Evolutionary conservation across 1,140 invertebrate genomes (phyloP).

Genomic region (Brachionus paranguensis): DNA sequence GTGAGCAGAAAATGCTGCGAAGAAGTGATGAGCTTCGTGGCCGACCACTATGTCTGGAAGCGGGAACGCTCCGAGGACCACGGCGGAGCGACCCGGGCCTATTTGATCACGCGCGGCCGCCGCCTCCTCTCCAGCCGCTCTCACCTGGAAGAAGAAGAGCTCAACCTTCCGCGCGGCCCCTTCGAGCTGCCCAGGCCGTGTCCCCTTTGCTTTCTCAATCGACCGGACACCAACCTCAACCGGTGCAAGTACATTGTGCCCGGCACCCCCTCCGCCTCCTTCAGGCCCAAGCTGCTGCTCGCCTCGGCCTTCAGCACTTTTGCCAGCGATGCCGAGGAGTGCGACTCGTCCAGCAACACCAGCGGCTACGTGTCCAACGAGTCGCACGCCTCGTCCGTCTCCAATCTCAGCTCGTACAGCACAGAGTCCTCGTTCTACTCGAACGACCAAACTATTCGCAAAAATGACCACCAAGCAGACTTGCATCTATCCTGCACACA

Average conservation of each 20-base stretch:
- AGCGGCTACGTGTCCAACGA: background rate
- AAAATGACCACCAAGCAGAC: background rate
- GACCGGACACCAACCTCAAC: background rate
- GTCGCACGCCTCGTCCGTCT: background rate
- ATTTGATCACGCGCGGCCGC: constrained; percentile 42
- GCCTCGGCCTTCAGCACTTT: background rate
- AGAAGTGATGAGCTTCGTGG: constrained; percentile 55
- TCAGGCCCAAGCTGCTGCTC: background rate
- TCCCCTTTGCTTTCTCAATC: constrained; percentile 8
- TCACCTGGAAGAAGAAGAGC: constrained; percentile 47
- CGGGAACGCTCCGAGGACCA: constrained; percentile 49
- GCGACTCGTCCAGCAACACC: background rate
- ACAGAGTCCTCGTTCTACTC: background rate
- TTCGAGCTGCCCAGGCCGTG: constrained; percentile 32
- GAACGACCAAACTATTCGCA: background rate
- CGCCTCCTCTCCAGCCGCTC: constrained; percentile 41
- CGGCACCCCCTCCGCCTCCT: background rate
- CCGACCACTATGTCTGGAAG: constrained; percentile 48
- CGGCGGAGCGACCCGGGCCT: constrained; percentile 50
- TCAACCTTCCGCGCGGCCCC: constrained; percentile 43
- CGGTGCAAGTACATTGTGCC: background rate
- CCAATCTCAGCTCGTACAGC: background rate
- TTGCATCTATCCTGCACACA: background rate
- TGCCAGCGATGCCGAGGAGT: background rate
- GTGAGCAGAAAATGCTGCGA: constrained; percentile 60